Evolutionary conservation across 1,140 invertebrate genomes (phyloP).

Genomic region (Musca vetustissima): DNA sequence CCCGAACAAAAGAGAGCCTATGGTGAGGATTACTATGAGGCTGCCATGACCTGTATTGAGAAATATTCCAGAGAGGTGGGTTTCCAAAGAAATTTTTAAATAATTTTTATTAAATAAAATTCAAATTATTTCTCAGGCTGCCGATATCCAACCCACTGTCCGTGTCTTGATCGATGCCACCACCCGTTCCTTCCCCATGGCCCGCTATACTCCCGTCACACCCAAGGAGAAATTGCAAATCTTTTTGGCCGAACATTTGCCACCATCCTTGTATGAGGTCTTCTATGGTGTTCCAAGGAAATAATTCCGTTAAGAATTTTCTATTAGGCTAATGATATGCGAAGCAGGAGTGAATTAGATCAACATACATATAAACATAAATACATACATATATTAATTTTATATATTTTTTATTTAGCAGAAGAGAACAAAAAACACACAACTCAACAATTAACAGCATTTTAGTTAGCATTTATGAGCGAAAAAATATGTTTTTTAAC

Average conservation of each 20-base stretch:
- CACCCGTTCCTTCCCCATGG: conserved; percentile 76
- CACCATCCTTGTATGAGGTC: conserved; percentile 73
- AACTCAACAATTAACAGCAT: conserved; percentile 3
- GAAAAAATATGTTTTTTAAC: conserved; percentile 3
- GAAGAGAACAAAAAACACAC: no score
- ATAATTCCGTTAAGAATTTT: conserved; percentile 1
- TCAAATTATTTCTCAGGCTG: conserved; percentile 60
- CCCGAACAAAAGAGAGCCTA: conserved; percentile 76
- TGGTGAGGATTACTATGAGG: conserved; percentile 79
- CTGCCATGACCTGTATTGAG: conserved; percentile 72
- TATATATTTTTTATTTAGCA: not conserved
- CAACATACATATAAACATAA: no score
- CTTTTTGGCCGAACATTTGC: conserved; percentile 74
- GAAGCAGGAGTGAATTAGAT: no score
- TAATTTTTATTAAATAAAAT: conserved; percentile 4
- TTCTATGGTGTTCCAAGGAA: conserved; percentile 56
- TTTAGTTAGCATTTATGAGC: conserved; percentile 11
- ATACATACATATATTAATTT: not conserved
- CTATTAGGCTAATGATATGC: not conserved
- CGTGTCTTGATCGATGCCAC: conserved; percentile 72
- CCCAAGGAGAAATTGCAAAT: conserved; percentile 74
- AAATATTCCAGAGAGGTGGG: conserved; percentile 68
- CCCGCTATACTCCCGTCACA: conserved; percentile 77
- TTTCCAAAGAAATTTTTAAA: not conserved
- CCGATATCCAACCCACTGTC: conserved; percentile 71